A percentile compares a stretch with the other conserved stretches of the same genome.
phyloP scores from a whole-genome alignment of 2,888 invertebrate genomes.

The Corbicula japonica region DNA sequence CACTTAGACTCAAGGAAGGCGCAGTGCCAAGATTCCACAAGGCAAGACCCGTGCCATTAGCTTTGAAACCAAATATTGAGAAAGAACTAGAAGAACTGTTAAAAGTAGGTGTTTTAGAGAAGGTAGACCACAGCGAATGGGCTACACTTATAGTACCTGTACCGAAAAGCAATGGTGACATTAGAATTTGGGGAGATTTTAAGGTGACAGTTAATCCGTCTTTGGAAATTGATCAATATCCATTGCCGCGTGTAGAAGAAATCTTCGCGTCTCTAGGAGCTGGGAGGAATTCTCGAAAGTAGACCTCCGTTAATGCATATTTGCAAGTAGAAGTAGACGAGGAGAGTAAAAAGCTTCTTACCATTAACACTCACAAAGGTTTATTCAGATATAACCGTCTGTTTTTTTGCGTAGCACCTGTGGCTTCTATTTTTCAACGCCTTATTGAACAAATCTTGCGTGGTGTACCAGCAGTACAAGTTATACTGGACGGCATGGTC shows the following conservation, averaged over 20 bases:
- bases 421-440: conserved; percentile 67
- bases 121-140: conserved; percentile 29
- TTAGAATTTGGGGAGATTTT: conserved; percentile 73
- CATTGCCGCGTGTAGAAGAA: conserved; percentile 70
- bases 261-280: conserved; percentile 69
- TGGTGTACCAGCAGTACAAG: conserved; percentile 56
- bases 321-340: conserved; percentile 60
- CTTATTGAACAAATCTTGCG: conserved; percentile 72
- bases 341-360: conserved; percentile 47
- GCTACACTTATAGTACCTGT: conserved; percentile 23
- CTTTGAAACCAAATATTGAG: conserved; percentile 43
- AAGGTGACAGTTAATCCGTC: conserved; percentile 72
- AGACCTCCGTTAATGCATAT: conserved; percentile 72
- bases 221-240: conserved; percentile 76
- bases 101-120: conserved; percentile 22
- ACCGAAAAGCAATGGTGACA: not conserved
- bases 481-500: conserved; percentile 54
- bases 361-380: conserved; percentile 67
- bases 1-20: conserved; percentile 44
- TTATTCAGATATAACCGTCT: conserved; percentile 70
- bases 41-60: conserved; percentile 63
- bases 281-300: conserved; percentile 68
- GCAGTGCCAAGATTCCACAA: conserved; percentile 62
- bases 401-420: conserved; percentile 68
- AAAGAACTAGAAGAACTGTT: conserved; percentile 19